These are phyloP conservation scores for Microtus richardsoni DNA, from an alignment of 2,113 vertebrate genomes.

Conservation along the genomic window DNA sequence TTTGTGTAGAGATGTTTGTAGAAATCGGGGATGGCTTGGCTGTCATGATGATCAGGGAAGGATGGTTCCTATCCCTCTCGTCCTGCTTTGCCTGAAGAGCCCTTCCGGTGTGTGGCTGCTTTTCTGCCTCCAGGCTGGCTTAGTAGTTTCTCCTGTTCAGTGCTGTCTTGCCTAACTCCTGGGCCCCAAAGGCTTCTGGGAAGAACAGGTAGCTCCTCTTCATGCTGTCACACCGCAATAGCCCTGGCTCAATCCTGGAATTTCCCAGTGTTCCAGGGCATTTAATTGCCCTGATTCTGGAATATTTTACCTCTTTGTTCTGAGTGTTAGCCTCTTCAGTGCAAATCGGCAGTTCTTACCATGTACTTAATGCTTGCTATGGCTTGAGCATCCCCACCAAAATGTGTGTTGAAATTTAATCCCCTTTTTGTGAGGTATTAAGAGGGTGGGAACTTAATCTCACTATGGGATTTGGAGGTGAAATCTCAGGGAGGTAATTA, in stretches of 20 bases:
- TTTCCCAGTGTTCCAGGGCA: not conserved
- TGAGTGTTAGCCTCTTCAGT: not conserved
- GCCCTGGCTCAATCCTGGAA: rapidly evolving
- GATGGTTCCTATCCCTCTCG: not conserved
- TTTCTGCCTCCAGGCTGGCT: not conserved
- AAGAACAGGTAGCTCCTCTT: not conserved
- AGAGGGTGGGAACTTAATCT: not conserved
- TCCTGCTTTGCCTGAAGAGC: not conserved
- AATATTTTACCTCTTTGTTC: not conserved
- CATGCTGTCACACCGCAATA: not conserved
- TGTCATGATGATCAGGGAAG: not conserved
- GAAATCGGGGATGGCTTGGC: not conserved
- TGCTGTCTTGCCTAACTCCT: not conserved
- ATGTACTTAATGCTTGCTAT: not conserved
- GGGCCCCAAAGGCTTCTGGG: rapidly evolving
- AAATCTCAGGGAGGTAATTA: not conserved
- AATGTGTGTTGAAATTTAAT: conserved; percentile 18
- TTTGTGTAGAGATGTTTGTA: not conserved
- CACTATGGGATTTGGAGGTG: not conserved
- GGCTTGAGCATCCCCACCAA: not conserved
- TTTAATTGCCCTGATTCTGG: not conserved
- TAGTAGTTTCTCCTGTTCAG: not conserved
- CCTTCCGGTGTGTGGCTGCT: not conserved
- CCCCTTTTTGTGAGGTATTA: not conserved
- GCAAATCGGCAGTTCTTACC: not conserved